These are phyloP conservation scores for Diorhabda elongata DNA, from an alignment of 1,140 invertebrate genomes.

Conservation along the genomic window DNA sequence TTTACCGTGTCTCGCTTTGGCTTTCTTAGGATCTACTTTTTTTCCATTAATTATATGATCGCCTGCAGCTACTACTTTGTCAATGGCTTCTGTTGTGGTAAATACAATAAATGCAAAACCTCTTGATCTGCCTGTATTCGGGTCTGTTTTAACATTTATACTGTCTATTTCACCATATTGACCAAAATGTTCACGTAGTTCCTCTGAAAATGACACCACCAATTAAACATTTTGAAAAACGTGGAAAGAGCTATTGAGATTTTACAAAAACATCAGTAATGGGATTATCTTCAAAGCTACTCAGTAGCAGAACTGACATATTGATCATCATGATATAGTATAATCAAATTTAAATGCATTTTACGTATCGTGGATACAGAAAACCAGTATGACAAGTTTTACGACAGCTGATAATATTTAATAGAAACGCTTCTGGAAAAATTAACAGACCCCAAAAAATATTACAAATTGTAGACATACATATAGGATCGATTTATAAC, in stretches of 20 bases:
- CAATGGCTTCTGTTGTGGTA: constrained; percentile 78
- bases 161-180: constrained; percentile 88
- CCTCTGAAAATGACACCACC: constrained; percentile 63
- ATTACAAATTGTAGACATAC: too few relatives aligned
- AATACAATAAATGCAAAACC: constrained; percentile 96
- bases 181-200: constrained; percentile 85
- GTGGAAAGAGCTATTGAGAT: background rate
- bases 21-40: constrained; percentile 92
- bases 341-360: background rate
- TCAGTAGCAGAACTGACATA: constrained; percentile 37
- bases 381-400: too few relatives aligned
- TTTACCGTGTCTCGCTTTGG: constrained; percentile 88
- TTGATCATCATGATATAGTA: constrained; percentile 19
- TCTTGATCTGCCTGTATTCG: constrained; percentile 81
- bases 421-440: too few relatives aligned
- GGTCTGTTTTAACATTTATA: constrained; percentile 91
- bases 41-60: constrained; percentile 91
- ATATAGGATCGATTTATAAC: too few relatives aligned
- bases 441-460: too few relatives aligned
- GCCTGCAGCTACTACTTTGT: constrained; percentile 80
- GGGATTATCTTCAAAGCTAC: constrained; percentile 21
- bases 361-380: too few relatives aligned
- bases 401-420: too few relatives aligned
- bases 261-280: constrained; percentile 22
- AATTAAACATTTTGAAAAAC: background rate